Conservation (phyloP, 2,113 vertebrate genomes). For the Sula dactylatra region DNA sequence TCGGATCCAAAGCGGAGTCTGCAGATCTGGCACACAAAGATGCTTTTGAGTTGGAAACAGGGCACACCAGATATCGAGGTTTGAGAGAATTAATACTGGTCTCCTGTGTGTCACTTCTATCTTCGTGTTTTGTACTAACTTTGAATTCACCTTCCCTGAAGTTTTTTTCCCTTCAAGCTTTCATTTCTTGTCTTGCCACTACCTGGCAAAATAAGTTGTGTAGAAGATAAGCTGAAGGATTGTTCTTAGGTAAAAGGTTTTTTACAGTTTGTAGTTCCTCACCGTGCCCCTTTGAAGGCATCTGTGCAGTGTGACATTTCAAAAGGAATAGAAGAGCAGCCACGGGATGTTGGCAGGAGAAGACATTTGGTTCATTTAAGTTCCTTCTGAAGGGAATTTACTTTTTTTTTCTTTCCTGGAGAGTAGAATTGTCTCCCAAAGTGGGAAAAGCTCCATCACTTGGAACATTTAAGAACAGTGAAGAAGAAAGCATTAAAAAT, state of each 20-base stretch:
- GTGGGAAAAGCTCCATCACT: neutral
- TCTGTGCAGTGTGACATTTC: neutral
- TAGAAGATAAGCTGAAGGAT: neutral
- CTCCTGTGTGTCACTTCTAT: neutral
- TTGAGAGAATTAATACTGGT: neutral
- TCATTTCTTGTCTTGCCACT: constrained; percentile 7
- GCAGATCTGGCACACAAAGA: neutral
- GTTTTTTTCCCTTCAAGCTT: neutral
- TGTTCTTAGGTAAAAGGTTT: neutral
- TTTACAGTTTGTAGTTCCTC: neutral
- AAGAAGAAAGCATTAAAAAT: constrained; percentile 32
- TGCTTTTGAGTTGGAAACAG: neutral
- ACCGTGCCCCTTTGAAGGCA: neutral
- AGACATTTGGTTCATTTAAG: neutral
- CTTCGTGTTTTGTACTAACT: neutral
- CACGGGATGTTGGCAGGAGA: neutral
- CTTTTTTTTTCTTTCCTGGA: neutral
- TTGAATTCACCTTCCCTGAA: constrained; percentile 5
- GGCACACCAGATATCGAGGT: neutral
- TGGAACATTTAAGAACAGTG: neutral
- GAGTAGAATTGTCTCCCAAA: neutral
- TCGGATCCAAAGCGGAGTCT: neutral
- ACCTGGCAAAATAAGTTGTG: neutral
- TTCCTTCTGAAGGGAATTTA: neutral
- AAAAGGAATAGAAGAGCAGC: neutral